These are phyloP conservation scores for Drosophila nebulosa DNA, from an alignment of 1,140 invertebrate genomes.

Conservation along the genomic window DNA sequence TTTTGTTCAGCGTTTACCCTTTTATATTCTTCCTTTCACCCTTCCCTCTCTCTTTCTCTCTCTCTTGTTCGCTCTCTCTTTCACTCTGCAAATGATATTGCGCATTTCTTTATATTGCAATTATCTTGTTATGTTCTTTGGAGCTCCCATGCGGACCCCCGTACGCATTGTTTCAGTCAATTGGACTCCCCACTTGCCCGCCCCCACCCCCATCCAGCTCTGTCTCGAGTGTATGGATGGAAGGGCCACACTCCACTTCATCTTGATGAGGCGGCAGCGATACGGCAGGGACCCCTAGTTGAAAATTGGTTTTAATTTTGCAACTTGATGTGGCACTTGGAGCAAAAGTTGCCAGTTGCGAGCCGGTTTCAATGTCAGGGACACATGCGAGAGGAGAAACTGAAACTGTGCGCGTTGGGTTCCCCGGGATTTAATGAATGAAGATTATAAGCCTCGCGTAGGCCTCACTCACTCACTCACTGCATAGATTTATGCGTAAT, in stretches of 20 bases:
- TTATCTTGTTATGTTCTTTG: constrained; percentile 57
- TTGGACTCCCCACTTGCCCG: constrained; percentile 14
- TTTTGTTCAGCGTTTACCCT: background rate
- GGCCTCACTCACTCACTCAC: constrained; percentile 1
- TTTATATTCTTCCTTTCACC: background rate
- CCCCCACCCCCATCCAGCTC: background rate
- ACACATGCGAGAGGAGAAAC: background rate
- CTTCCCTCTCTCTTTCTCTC: background rate
- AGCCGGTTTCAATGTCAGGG: constrained; percentile 53
- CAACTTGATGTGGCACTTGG: constrained; percentile 41
- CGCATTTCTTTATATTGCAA: constrained; percentile 60
- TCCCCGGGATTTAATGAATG: constrained; percentile 58
- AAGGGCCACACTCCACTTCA: background rate
- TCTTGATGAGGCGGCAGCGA: constrained; percentile 45
- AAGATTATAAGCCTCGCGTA: constrained; percentile 48
- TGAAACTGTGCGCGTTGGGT: no score
- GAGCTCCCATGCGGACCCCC: background rate
- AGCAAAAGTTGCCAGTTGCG: background rate
- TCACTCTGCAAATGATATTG: constrained; percentile 26
- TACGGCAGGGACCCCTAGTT: constrained; percentile 56
- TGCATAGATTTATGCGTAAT: constrained; percentile 48
- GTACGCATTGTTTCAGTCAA: constrained; percentile 51
- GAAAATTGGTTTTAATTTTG: constrained; percentile 54
- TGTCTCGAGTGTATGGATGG: constrained; percentile 3
- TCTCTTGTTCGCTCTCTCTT: no score